These are phyloP conservation scores for Manduca sexta DNA, from an alignment of 1,140 invertebrate genomes.

Conservation along the genomic window DNA sequence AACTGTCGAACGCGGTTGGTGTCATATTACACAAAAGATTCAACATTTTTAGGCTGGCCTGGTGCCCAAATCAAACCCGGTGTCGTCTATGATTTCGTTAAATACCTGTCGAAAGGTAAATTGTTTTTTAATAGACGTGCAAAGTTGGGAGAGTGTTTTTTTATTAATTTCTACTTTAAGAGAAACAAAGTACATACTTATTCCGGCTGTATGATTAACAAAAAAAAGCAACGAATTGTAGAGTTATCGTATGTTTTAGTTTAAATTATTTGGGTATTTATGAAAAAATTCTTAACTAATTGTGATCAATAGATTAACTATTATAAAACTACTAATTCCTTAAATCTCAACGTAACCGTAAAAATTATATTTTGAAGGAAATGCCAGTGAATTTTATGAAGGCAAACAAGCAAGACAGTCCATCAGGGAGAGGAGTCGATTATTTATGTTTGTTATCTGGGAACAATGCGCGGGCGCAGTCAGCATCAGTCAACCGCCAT, in stretches of 20 bases:
- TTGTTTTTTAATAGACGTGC: conserved; percentile 9
- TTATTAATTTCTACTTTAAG: conserved; percentile 5
- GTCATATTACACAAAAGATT: conserved; percentile 65
- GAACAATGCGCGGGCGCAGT: conserved; percentile 37
- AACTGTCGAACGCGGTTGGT: conserved; percentile 34
- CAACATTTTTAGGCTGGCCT: conserved; percentile 54
- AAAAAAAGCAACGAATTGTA: conserved; percentile 3
- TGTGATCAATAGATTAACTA: too few species aligned
- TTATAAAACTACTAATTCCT: too few species aligned
- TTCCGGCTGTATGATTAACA: conserved; percentile 9
- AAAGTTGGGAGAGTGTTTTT: not conserved
- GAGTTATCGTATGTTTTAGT: not conserved
- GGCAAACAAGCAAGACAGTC: conserved; percentile 14
- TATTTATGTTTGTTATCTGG: conserved; percentile 48
- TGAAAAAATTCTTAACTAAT: too few species aligned
- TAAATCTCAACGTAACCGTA: too few species aligned
- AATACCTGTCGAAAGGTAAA: conserved; percentile 43
- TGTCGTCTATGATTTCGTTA: conserved; percentile 58
- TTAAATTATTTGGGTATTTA: too few species aligned
- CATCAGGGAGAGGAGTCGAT: conserved; percentile 33
- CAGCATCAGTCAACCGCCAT: conserved; percentile 34
- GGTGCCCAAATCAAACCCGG: conserved; percentile 60
- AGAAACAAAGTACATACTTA: not conserved
- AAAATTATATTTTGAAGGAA: too few species aligned
- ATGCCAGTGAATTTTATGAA: not conserved